phyloP scores from a whole-genome alignment of 2,113 vertebrate genomes.

The Actenoides lindsayi region DNA sequence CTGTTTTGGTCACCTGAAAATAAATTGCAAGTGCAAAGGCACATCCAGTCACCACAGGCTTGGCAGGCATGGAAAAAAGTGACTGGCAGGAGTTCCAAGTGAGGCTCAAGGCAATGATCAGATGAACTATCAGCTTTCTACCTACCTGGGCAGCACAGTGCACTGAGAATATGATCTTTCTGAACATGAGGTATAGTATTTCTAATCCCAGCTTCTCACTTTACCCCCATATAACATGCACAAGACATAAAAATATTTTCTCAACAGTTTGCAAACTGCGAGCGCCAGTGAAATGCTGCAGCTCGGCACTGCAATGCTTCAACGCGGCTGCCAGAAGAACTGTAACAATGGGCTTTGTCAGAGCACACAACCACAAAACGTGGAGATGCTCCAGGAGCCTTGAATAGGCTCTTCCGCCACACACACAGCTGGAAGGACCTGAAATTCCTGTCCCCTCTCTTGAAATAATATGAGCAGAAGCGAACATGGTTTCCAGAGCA shows the following conservation, averaged over 20 bases:
- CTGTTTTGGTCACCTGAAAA: neutral
- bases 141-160: neutral
- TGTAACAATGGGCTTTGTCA: neutral
- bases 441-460: neutral
- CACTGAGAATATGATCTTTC: neutral
- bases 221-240: accelerated
- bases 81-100: neutral
- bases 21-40: neutral
- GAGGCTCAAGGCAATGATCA: accelerated
- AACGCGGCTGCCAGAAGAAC: neutral
- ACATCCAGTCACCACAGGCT: neutral
- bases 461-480: accelerated
- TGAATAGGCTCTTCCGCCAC: neutral
- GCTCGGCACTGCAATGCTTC: neutral
- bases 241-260: neutral
- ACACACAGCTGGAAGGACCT: neutral
- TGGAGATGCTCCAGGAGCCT: neutral
- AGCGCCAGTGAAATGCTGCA: neutral
- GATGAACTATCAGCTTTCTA: neutral
- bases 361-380: neutral
- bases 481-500: accelerated
- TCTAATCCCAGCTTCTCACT: neutral
- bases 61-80: neutral
- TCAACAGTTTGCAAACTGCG: neutral
- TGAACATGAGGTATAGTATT: neutral